phyloP scores from a whole-genome alignment of 2,113 vertebrate species.

The Sorex araneus region DNA sequence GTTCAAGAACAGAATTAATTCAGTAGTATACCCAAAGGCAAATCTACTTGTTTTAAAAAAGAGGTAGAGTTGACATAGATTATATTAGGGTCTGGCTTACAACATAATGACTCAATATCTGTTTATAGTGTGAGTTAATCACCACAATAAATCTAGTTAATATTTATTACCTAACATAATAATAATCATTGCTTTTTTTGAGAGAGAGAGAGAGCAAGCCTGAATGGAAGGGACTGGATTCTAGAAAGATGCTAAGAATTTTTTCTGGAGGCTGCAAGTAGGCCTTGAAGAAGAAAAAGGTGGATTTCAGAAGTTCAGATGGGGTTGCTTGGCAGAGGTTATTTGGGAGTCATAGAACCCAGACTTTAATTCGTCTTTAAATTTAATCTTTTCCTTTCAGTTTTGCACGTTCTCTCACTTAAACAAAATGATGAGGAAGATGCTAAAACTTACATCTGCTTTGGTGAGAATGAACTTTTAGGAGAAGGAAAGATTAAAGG shows the following conservation, averaged over 20 bases:
- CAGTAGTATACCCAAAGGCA: background rate
- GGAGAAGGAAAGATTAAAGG: background rate
- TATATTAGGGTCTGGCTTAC: background rate
- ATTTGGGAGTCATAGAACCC: background rate
- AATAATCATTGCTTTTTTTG: background rate
- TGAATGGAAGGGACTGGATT: background rate
- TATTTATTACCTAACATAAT: background rate
- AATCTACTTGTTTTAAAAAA: background rate
- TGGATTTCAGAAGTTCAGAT: background rate
- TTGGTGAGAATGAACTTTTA: slow-evolving; percentile 15
- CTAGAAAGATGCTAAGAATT: background rate
- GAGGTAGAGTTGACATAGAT: background rate
- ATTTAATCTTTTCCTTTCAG: slow-evolving; percentile 42
- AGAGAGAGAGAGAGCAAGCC: too few relatives aligned
- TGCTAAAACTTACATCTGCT: background rate
- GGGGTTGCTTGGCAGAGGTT: background rate
- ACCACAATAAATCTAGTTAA: background rate
- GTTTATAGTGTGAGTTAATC: background rate
- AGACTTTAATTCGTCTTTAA: slow-evolving; percentile 10
- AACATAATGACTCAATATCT: background rate
- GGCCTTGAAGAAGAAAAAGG: background rate
- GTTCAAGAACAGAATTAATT: background rate
- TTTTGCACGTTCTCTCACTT: background rate
- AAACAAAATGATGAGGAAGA: background rate
- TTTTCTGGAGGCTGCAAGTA: background rate